phyloP scores from a whole-genome alignment of 2,888 invertebrate species.

The Pachliopta kotzebuea region DNA sequence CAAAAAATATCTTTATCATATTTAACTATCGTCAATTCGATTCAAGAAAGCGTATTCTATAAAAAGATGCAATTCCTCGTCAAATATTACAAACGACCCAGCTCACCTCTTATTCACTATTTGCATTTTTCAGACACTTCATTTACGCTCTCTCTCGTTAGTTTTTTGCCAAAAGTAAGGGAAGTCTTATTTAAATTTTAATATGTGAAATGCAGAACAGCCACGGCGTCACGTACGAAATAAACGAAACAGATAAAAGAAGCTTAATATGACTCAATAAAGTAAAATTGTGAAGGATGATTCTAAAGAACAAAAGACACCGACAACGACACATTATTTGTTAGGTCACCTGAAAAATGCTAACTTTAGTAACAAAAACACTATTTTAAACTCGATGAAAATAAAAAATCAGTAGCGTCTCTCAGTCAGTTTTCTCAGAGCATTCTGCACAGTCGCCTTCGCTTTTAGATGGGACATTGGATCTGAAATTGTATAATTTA shows the following conservation, averaged over 20 bases:
- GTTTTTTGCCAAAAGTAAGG: neutral
- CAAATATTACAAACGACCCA: constrained; percentile 21
- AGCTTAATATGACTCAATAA: constrained; percentile 17
- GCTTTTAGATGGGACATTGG: constrained; percentile 77
- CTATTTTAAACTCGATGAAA: constrained; percentile 39
- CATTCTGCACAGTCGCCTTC: constrained; percentile 79
- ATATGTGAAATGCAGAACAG: constrained; percentile 18
- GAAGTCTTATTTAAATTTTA: neutral
- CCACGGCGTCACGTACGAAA: constrained; percentile 15
- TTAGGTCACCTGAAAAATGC: constrained; percentile 60
- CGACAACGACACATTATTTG: constrained; percentile 32
- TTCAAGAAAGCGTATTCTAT: constrained; percentile 17
- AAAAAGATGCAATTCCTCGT: constrained; percentile 25
- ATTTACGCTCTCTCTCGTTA: neutral
- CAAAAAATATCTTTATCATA: constrained; percentile 29
- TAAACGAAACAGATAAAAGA: constrained; percentile 21
- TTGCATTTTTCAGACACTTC: constrained; percentile 24
- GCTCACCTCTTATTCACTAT: constrained; percentile 8
- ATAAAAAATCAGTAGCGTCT: constrained; percentile 58
- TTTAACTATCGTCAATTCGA: constrained; percentile 14
- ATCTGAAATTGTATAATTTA: constrained; percentile 57
- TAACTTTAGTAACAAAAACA: constrained; percentile 57
- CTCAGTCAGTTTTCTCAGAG: constrained; percentile 78
- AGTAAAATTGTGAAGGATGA: constrained; percentile 16
- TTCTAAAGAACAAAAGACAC: constrained; percentile 10